Evolutionary conservation across 92 coral and sea anemone species (phyloP), one percentile per base, ranked within the genome.

Genomic region (Siderastrea radians): DNA sequence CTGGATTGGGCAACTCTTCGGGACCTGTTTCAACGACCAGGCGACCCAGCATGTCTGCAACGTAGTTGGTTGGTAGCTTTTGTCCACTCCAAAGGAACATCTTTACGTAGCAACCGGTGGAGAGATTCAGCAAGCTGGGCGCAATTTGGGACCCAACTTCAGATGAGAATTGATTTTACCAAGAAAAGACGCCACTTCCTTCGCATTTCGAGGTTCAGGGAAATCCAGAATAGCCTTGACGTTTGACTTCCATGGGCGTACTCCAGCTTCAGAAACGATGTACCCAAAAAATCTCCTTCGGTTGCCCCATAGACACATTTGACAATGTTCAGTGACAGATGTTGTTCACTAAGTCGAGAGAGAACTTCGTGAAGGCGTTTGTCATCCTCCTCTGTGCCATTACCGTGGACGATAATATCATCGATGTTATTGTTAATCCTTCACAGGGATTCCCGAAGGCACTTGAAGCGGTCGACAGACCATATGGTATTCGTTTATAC

Each of bases 401-500:
- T 0, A 26, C 38, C 59, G 77, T 72, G 77, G 44, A 72, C 77
- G 3, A 72, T 72, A 46, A 48, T 49, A 48, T 70, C 75, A 47
- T 70, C 53, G 47, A 70, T 70, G 55, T 48, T 70, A 70, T 49
- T 70, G 47, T 46, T 49, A 71, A 71, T 58, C 75, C 10, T 48
- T 71, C 0, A 71, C 58, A 12, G 38, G 57, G 5, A 58, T 72
- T 8, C 15, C 50, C 1, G 60, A 72, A 72, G 7, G 59, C 77
- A 72, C 58, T 72, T 5, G 77, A 45, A 15, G 77, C 58, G 59
- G 77, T n/a, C 16, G 77, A 49, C 77, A 72, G 44, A 72, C 77
- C 77, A 49, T 72, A 72, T 43, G 77, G 57, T 19, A 71, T 49
- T 3, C 57, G 75, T 15, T 49, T 48, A 7, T 49, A 71, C 8